Conservation (phyloP, 2,797 vertebrate genomes). For the Myotis findleyi region DNA sequence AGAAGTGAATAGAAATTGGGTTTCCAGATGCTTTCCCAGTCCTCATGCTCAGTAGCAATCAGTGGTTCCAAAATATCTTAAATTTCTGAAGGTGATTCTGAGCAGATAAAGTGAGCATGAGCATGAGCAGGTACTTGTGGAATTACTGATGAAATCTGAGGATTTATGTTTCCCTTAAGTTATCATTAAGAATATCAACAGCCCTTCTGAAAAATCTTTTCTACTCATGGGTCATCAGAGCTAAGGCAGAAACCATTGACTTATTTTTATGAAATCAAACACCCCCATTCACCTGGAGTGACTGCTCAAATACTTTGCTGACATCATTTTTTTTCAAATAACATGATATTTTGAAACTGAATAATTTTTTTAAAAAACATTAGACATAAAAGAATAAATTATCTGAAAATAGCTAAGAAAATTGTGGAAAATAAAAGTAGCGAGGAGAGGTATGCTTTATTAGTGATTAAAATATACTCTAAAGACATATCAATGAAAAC, state of each 20-base stretch:
- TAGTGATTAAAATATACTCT: not conserved
- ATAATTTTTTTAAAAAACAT: not conserved
- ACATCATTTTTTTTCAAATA: slow-evolving; percentile 25
- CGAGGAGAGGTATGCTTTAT: not conserved
- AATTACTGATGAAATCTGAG: not conserved
- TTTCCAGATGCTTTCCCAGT: not conserved
- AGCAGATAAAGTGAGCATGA: not conserved
- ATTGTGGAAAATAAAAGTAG: not conserved
- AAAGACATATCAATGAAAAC: not conserved
- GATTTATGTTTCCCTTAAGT: not conserved
- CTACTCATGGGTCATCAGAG: not conserved
- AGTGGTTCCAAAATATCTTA: not conserved
- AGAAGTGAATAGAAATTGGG: not conserved
- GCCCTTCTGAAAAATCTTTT: not conserved
- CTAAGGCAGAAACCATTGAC: not conserved
- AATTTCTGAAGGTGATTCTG: not conserved
- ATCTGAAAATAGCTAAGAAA: not conserved
- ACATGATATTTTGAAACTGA: not conserved
- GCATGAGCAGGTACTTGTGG: not conserved
- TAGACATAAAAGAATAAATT: not conserved
- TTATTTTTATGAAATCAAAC: not conserved
- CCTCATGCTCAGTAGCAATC: not conserved
- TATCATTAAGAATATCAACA: not conserved
- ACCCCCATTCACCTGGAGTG: not conserved
- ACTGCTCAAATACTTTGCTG: not conserved